These are phyloP conservation scores for Liopterus haemorrhoidalis DNA, from an alignment of 2,888 invertebrate species.

Conservation along the genomic window DNA sequence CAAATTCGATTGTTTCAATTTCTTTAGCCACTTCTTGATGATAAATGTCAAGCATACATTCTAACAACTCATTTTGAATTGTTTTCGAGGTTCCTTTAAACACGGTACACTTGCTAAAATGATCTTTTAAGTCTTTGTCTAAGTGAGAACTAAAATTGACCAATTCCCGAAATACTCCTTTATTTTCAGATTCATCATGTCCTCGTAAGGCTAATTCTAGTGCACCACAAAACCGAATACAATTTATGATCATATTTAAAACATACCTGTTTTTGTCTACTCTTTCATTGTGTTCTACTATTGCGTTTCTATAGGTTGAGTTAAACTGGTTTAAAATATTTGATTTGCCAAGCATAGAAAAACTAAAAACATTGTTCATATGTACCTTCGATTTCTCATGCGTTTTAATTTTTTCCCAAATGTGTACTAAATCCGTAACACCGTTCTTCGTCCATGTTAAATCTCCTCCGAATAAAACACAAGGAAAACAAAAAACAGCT, in stretches of 20 bases:
- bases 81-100: conserved; percentile 37
- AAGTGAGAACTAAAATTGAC: conserved; percentile 35
- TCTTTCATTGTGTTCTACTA: no score
- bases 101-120: conserved; percentile 31
- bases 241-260: conserved; percentile 35
- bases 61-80: conserved; percentile 37
- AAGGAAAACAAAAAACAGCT: no score
- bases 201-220: conserved; percentile 37
- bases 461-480: no score
- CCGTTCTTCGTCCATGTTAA: no score
- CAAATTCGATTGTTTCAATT: conserved; percentile 28
- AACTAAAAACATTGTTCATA: no score
- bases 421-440: no score
- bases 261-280: conserved; percentile 33
- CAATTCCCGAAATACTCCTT: conserved; percentile 34
- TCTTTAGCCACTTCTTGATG: conserved; percentile 32
- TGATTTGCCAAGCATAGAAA: no score
- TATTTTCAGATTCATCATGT: conserved; percentile 35
- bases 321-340: no score
- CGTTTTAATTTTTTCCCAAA: no score
- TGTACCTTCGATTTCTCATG: no score
- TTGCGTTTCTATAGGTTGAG: no score
- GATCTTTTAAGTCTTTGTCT: conserved; percentile 32
- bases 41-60: conserved; percentile 36
- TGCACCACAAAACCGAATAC: conserved; percentile 37